Conservation (phyloP, 2,113 vertebrate genomes). For the Megaceryle maxima region DNA sequence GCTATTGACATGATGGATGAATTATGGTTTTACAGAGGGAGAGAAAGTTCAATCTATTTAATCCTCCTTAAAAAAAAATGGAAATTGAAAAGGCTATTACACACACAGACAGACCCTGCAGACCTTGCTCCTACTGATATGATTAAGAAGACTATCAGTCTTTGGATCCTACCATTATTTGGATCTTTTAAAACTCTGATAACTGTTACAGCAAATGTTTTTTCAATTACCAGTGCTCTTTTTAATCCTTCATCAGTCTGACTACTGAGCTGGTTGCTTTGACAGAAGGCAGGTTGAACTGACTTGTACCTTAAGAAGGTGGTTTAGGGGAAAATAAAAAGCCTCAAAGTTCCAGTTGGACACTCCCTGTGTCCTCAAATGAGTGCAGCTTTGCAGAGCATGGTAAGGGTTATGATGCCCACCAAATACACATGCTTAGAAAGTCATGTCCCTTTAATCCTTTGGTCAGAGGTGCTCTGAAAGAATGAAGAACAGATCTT, state of each 20-base stretch:
- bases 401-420: neutral
- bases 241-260: neutral
- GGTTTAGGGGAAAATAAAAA: neutral
- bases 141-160: neutral
- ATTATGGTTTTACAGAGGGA: neutral
- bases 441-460: neutral
- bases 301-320: neutral
- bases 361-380: neutral
- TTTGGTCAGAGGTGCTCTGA: neutral
- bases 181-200: neutral
- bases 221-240: neutral
- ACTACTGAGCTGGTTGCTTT: neutral
- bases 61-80: neutral
- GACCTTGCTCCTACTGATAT: neutral
- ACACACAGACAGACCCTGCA: neutral
- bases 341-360: neutral
- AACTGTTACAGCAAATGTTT: neutral
- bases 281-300: neutral
- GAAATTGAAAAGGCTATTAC: neutral
- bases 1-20: neutral
- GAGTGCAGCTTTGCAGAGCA: accelerated
- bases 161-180: neutral
- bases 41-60: neutral
- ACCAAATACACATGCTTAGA: neutral
- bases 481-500: neutral